Conservation (phyloP, 2,797 vertebrate species). For the Diplodus puntazzo region DNA sequence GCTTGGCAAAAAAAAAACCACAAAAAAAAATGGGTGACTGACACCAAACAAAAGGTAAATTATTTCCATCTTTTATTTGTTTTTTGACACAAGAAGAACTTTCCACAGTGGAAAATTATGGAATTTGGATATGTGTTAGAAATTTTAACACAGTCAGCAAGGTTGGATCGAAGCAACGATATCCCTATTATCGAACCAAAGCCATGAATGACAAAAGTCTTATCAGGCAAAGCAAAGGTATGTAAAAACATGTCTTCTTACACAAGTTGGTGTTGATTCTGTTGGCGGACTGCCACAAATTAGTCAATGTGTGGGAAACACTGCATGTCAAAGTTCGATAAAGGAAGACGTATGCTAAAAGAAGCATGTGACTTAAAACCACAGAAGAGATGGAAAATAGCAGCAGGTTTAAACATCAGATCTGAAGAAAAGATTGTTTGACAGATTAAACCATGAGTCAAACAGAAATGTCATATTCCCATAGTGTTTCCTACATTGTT, state of each 20-base stretch:
- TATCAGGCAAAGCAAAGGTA: neutral
- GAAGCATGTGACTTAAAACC: too few species aligned
- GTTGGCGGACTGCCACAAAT: too few species aligned
- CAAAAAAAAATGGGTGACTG: neutral
- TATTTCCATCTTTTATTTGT: neutral
- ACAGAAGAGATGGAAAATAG: too few species aligned
- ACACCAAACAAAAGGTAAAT: conserved; percentile 3
- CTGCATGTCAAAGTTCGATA: too few species aligned
- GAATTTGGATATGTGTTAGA: neutral
- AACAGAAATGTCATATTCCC: too few species aligned
- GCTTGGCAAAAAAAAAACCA: conserved; percentile 2
- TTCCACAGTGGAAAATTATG: neutral
- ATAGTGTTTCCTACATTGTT: too few species aligned
- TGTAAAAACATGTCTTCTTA: neutral
- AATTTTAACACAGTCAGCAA: neutral
- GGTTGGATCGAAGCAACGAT: neutral
- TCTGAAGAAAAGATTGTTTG: too few species aligned
- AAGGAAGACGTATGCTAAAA: too few species aligned
- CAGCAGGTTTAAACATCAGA: too few species aligned
- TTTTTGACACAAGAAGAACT: neutral
- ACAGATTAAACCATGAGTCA: too few species aligned
- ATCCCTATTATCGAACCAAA: neutral
- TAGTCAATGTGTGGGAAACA: too few species aligned
- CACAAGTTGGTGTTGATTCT: too few species aligned
- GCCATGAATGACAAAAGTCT: neutral